phyloP scores from a whole-genome alignment of 2,113 vertebrate species.

The Rhinoptilus africanus region DNA sequence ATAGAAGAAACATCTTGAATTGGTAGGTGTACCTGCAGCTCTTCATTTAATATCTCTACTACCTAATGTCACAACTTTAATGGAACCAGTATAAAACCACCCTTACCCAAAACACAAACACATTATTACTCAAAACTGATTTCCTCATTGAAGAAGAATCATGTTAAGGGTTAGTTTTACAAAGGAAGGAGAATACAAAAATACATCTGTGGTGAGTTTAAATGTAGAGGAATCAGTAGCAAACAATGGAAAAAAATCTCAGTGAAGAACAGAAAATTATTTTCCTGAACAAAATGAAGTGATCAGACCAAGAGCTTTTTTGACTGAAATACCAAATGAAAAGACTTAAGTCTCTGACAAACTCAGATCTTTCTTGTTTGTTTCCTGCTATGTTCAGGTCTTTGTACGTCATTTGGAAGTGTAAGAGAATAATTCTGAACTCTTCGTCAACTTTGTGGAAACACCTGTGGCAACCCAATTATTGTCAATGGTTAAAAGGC shows the following conservation, averaged over 20 bases:
- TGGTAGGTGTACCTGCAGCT: background rate
- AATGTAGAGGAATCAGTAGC: background rate
- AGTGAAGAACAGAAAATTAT: background rate
- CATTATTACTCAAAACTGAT: background rate
- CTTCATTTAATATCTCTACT: background rate
- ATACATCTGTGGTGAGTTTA: background rate
- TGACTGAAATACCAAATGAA: background rate
- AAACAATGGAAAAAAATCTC: background rate
- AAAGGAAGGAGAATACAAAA: background rate
- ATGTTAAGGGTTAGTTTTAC: background rate
- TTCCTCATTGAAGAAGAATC: background rate
- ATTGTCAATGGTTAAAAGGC: background rate
- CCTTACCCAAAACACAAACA: background rate
- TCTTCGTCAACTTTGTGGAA: background rate
- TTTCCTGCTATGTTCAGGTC: background rate
- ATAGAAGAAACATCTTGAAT: background rate
- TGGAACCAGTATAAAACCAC: background rate
- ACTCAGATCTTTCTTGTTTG: background rate
- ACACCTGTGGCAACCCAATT: background rate
- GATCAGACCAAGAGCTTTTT: background rate
- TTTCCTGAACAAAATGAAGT: background rate
- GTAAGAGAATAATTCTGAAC: background rate
- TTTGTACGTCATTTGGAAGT: background rate
- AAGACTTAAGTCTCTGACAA: background rate
- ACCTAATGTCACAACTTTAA: background rate